Evolutionary conservation across 2,888 invertebrate genomes (phyloP), one percentile per base, ranked within the genome.

Genomic region (Achlya flavicornis): DNA sequence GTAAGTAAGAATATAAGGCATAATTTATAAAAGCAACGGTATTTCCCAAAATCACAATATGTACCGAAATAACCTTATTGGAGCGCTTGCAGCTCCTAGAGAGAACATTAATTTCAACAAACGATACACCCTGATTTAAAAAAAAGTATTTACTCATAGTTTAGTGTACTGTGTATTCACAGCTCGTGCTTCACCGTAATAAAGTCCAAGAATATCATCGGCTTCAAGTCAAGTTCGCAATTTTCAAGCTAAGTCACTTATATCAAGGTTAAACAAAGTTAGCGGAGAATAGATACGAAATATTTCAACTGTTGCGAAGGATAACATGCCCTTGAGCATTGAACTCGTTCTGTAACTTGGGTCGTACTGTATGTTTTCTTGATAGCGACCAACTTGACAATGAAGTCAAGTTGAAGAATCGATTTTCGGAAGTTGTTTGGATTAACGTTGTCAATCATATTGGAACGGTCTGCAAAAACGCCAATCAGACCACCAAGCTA

Each of bases 311-410:
- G 67, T 66, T 70, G 68, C 63, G 62, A 67, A 61, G 63, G 60
- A 33, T 26, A 60, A 61, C 48, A 53, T 74, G 80, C 73, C 81
- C 83, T 83, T 83, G 83, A 81, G 79, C 71, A 75, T 76, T 71
- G 72, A 71, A 73, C 78, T 77, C 70, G 72, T 78, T 77, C 74
- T 63, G 64, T 67, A 67, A 66, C 68, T 66, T 67, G 67, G 63
- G 73, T 77, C 66, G 35, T 38, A 16, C 10, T 16, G 38, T 35
- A 3, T 59, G 11, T 33, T 59, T 59, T 38, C 38, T 53, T 53
- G 19, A 46, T n/a, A 46, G 46, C n/a, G n/a, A 46, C n/a, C n/a
- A 46, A n/a, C 46, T 46, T 46, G 46, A 46, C 32, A 32, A 32
- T 14, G 14, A 57, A 57, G 26, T 57, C 26, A 11, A 26, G 57